Base-by-base conservation (phyloP, 2,797 vertebrate species). In the Diplodus puntazzo region DNA sequence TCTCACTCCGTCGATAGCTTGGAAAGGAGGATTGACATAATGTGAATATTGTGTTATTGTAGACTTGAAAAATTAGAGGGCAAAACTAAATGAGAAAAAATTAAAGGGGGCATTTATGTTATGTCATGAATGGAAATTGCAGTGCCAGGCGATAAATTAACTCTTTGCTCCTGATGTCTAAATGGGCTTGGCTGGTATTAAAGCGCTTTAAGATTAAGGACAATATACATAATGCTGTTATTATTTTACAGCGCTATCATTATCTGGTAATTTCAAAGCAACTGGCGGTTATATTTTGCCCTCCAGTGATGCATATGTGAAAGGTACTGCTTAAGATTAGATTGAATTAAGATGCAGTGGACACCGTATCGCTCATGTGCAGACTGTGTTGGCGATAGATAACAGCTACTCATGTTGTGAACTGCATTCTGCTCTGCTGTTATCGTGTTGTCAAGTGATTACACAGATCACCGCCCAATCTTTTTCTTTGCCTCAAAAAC, bases 301-400 rank as follows among this genome's bases (percentile, higher is more conserved):
- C 58, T 65, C n/a, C 23, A 25, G 39, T 12, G 4, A 64, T 64
- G 25, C 39, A 39, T 42, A 59, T 69, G 48, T 74, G 60, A 64
- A 77, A 57, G 25, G 65, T 59, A 14, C 27, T 53, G 52, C 9
- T 42, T 25, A 20, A 71, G 54, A 65, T 76, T 17, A 61, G 60
- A 73, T 76, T 75, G 17, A 50, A 75, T 82, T 82, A 80, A 66
- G 67, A 79, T 87, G 63, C 20, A 66, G 25, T 17, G 25, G 48
- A 81, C 59, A 59, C 13, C 30, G 63, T 71, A 72, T 73, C 4
- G 0, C 45, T 57, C 50, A 77, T 64, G 5, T 60, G 30, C 57
- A 46, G 49, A 73, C 50, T 43, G 61, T 69, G 54, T 67, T 70
- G 71, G 21, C 50, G 13, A 53, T 64, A 48, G 34, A 69, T 69